Conservation (phyloP, 2,797 vertebrate species). For the Fratercula arctica region DNA sequence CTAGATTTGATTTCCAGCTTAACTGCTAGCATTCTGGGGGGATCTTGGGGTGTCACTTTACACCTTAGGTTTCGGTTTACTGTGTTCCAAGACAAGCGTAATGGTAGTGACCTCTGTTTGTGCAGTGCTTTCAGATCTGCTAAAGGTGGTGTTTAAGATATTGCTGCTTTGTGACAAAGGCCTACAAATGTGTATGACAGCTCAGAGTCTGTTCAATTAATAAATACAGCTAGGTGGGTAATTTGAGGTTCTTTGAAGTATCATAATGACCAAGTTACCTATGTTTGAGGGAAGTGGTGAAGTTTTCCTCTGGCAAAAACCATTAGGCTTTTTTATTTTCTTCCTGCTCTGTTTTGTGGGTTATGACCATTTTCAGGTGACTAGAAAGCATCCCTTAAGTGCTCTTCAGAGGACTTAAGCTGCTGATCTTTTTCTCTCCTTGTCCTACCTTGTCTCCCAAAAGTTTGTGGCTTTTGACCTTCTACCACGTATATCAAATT, state of each 20-base stretch:
- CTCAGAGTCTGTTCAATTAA: background rate
- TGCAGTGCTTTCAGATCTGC: background rate
- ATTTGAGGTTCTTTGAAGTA: background rate
- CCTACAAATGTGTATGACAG: background rate
- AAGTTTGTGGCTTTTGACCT: background rate
- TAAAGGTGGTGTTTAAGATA: background rate
- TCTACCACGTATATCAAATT: background rate
- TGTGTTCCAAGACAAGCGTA: background rate
- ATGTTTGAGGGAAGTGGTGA: background rate
- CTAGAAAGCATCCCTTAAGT: background rate
- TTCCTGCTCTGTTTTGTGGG: background rate
- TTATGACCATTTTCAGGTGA: background rate
- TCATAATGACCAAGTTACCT: background rate
- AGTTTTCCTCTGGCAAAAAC: background rate
- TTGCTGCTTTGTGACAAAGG: background rate
- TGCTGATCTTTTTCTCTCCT: background rate
- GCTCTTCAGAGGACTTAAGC: background rate
- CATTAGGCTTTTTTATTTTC: background rate
- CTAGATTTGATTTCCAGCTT: background rate
- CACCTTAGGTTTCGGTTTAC: background rate
- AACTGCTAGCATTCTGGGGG: background rate
- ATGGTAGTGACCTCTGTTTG: background rate
- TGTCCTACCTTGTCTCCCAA: background rate
- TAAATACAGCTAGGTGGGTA: background rate
- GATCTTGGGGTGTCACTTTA: background rate